Evolutionary conservation across 1,140 invertebrate species (phyloP).

Genomic region (Drosophila nannoptera): DNA sequence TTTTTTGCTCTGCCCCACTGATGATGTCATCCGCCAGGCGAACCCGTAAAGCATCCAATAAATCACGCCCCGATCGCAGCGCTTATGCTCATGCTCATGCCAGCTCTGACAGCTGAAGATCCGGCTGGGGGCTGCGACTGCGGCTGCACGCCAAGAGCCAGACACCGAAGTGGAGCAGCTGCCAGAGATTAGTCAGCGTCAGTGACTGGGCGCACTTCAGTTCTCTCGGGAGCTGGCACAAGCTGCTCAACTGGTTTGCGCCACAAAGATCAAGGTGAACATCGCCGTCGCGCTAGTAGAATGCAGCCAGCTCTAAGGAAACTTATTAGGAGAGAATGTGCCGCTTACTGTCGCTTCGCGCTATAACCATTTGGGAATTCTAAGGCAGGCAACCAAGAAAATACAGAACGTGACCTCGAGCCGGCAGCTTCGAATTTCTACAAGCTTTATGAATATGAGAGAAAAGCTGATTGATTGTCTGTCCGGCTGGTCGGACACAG

Average conservation of each 20-base stretch:
- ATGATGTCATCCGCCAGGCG: slow-evolving; percentile 61
- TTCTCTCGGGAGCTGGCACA: slow-evolving; percentile 35
- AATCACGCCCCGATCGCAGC: slow-evolving; percentile 57
- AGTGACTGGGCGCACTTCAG: slow-evolving; percentile 51
- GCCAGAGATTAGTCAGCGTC: slow-evolving; percentile 70
- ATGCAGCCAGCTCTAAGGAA: too few relatives aligned
- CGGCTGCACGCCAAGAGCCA: slow-evolving; percentile 25
- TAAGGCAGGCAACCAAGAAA: too few relatives aligned
- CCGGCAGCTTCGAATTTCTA: too few relatives aligned
- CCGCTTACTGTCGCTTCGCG: too few relatives aligned
- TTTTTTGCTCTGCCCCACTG: slow-evolving; percentile 14
- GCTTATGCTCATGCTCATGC: slow-evolving; percentile 43
- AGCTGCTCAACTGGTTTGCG: slow-evolving; percentile 62
- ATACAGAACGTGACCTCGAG: too few relatives aligned
- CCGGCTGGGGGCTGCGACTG: slow-evolving; percentile 1
- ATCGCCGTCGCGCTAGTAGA: too few relatives aligned
- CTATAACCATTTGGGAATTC: too few relatives aligned
- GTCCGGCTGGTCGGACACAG: too few relatives aligned
- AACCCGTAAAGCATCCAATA: slow-evolving; percentile 48
- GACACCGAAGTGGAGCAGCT: slow-evolving; percentile 63
- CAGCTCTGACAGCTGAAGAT: slow-evolving; percentile 36
- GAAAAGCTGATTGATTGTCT: too few relatives aligned
- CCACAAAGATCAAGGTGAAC: slow-evolving; percentile 64
- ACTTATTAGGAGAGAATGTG: too few relatives aligned
- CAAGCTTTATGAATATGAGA: too few relatives aligned